Evolutionary conservation across 2,797 vertebrate genomes (phyloP).

Genomic region (Huso huso): DNA sequence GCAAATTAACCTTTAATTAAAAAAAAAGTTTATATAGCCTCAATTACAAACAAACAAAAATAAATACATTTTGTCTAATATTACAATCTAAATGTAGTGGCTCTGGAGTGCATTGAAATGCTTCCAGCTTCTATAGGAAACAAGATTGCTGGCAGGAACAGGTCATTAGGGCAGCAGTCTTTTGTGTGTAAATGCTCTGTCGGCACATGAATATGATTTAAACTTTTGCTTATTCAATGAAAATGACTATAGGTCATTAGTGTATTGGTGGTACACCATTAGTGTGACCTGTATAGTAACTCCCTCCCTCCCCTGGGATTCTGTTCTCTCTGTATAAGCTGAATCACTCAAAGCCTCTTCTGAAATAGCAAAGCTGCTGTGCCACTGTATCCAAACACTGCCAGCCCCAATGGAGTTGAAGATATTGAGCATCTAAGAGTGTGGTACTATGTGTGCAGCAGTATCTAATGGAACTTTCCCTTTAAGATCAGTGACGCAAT

Average conservation of each 20-base stretch:
- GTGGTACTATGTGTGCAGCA: neutral
- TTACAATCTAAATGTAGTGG: neutral
- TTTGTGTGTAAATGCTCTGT: neutral
- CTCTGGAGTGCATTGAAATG: neutral
- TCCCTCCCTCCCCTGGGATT: neutral
- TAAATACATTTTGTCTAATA: neutral
- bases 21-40: neutral
- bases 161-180: neutral
- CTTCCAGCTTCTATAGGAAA: neutral
- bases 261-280: neutral
- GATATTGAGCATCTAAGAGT: neutral
- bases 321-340: neutral
- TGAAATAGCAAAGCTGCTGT: slow-evolving; percentile 3
- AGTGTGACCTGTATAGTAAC: neutral
- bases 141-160: neutral
- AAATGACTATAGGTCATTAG: neutral
- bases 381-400: neutral
- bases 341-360: neutral
- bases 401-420: neutral
- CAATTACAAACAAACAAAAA: neutral
- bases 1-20: slow-evolving; percentile 62
- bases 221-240: neutral
- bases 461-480: too few relatives aligned
- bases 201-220: neutral
- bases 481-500: too few relatives aligned